Conservation (phyloP, 1,140 invertebrate genomes). For the Melitaea cinxia region DNA sequence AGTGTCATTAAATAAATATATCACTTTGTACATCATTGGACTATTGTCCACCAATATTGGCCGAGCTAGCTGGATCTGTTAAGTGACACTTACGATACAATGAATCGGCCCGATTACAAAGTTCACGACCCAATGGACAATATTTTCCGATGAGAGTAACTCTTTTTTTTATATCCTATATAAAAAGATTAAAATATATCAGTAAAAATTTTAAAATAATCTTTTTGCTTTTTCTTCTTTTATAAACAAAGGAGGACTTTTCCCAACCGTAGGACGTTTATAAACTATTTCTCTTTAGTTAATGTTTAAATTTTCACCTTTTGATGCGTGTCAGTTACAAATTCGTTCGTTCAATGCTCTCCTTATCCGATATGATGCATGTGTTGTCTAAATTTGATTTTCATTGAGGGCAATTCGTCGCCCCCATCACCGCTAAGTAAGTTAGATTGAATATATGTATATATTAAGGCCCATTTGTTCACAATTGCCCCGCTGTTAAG, state of each 20-base stretch:
- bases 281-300: no score
- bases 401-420: constrained; percentile 67
- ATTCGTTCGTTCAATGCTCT: no score
- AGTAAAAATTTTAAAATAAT: no score
- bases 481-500: constrained; percentile 25
- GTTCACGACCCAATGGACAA: not conserved
- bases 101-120: constrained; percentile 32
- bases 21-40: constrained; percentile 40
- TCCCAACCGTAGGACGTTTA: no score
- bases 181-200: no score
- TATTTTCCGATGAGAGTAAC: not conserved
- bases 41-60: constrained; percentile 67
- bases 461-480: constrained; percentile 37
- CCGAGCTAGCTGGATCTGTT: constrained; percentile 50
- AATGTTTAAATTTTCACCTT: no score
- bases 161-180: not conserved
- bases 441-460: constrained; percentile 55
- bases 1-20: not conserved
- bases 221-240: no score
- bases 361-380: constrained; percentile 26
- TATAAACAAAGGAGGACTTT: no score
- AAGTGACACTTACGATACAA: constrained; percentile 47
- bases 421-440: constrained; percentile 65
- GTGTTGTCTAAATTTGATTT: constrained; percentile 70
- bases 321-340: no score